A percentile compares a stretch with the other conserved stretches of the same genome.
These are phyloP conservation scores for Luehdorfia chinensis DNA, from an alignment of 1,140 invertebrate species.

Conservation along the genomic window DNA sequence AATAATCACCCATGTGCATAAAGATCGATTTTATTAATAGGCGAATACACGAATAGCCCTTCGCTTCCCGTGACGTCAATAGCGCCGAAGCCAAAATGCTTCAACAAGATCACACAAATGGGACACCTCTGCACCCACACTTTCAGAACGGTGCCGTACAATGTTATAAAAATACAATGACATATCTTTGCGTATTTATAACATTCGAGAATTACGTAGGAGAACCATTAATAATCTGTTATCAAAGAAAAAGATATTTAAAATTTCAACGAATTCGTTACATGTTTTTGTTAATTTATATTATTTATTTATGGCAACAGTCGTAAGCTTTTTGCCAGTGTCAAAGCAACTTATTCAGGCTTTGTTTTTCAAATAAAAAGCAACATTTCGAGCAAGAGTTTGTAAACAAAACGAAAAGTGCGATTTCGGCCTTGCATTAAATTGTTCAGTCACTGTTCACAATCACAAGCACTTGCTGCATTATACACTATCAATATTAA, in stretches of 20 bases:
- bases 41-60: slow-evolving; percentile 62
- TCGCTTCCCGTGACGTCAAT: slow-evolving; percentile 53
- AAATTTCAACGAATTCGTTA: too few species aligned
- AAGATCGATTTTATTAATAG: slow-evolving; percentile 60
- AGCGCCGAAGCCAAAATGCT: slow-evolving; percentile 43
- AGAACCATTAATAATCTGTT: not conserved
- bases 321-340: too few species aligned
- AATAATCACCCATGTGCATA: slow-evolving; percentile 23
- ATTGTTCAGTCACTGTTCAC: too few species aligned
- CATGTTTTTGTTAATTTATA: too few species aligned
- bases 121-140: slow-evolving; percentile 40
- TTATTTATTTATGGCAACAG: too few species aligned
- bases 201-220: slow-evolving; percentile 3
- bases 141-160: slow-evolving; percentile 33
- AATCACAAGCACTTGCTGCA: too few species aligned
- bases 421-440: too few species aligned
- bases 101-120: slow-evolving; percentile 41
- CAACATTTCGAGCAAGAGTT: too few species aligned
- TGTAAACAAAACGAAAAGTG: too few species aligned
- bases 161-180: slow-evolving; percentile 39
- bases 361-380: too few species aligned
- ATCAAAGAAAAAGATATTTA: slow-evolving; percentile 6
- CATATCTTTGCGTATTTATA: slow-evolving; percentile 18
- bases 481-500: too few species aligned
- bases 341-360: too few species aligned